Conservation (phyloP, 2,113 vertebrate species). For the Oncorhynchus gorbuscha region DNA sequence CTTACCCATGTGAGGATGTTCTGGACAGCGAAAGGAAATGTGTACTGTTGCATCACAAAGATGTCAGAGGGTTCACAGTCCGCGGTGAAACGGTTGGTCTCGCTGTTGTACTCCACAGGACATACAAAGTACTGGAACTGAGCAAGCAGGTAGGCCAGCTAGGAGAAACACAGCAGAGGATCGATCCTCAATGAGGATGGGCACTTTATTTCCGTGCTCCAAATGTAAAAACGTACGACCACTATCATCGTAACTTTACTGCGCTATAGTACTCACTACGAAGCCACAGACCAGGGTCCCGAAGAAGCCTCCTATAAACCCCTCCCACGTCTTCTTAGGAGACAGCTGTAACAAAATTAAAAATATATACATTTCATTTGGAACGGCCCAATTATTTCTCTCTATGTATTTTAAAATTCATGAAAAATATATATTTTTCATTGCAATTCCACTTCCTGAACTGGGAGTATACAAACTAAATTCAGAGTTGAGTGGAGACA, state of each 20-base stretch:
- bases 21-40: constrained; percentile 78
- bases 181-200: too few species aligned
- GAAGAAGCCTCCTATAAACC: constrained; percentile 97
- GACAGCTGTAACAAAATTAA: constrained; percentile 78
- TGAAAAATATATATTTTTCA: too few species aligned
- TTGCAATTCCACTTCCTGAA: too few species aligned
- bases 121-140: constrained; percentile 94
- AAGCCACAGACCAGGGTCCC: constrained; percentile 94
- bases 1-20: constrained; percentile 81
- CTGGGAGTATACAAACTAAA: too few species aligned
- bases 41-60: constrained; percentile 88
- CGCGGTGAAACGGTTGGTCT: constrained; percentile 86
- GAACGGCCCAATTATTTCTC: too few species aligned
- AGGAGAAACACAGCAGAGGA: constrained; percentile 20
- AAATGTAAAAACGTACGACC: too few species aligned
- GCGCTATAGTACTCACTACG: constrained; percentile 79
- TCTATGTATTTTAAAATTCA: too few species aligned
- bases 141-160: constrained; percentile 88
- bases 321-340: constrained; percentile 99
- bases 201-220: too few species aligned
- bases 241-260: too few species aligned
- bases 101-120: constrained; percentile 89
- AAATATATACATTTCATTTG: neutral
- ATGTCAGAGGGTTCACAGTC: constrained; percentile 90
- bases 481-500: neutral